Conservation (phyloP, 2,113 vertebrate genomes). For the Acrocephalus arundinaceus region DNA sequence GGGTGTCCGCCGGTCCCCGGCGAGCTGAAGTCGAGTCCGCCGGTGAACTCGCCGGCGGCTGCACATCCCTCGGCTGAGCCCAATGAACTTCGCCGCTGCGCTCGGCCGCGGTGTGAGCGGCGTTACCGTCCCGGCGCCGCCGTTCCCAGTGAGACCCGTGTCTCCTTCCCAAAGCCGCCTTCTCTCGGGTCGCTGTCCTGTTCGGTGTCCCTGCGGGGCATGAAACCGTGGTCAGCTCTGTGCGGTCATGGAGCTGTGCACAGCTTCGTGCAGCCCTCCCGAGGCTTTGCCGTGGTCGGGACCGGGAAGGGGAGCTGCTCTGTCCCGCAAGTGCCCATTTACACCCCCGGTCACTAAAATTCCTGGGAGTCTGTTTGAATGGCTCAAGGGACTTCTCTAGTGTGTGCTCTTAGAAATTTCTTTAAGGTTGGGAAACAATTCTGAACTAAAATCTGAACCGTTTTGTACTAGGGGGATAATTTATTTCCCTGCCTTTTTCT, state of each 20-base stretch:
- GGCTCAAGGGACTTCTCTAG: neutral
- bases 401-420: neutral
- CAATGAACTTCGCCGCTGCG: accelerated
- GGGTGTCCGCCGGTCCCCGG: neutral
- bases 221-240: accelerated
- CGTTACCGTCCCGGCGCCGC: accelerated
- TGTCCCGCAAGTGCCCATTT: accelerated
- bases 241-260: accelerated
- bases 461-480: neutral
- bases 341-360: accelerated
- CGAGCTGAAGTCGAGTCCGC: neutral
- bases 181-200: neutral
- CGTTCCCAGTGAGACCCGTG: accelerated
- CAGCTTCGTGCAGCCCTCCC: accelerated
- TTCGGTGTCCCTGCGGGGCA: neutral
- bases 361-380: neutral
- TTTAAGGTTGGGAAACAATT: neutral
- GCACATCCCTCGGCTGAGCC: neutral
- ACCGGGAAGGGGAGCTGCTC: neutral
- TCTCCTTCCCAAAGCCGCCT: accelerated
- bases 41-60: neutral
- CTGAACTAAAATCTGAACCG: neutral
- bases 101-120: neutral
- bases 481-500: slow-evolving; percentile 5
- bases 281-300: neutral